Base-by-base conservation (phyloP, 2,888 invertebrate genomes). In the Sesia bembeciformis region DNA sequence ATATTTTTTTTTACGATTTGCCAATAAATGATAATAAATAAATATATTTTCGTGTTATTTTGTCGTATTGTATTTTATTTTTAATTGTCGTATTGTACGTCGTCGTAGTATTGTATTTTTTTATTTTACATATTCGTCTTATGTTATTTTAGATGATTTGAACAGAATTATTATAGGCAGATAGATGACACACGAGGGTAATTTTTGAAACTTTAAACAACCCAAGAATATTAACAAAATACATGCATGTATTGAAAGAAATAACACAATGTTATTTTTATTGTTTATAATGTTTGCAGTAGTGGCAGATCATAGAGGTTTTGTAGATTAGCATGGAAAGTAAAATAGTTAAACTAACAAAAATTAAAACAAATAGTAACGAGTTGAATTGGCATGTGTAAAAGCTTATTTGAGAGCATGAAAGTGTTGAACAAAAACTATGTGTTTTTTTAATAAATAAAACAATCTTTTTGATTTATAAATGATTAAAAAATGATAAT, bases 391-490 rank as follows among this genome's bases (percentile, higher is more conserved):
- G 69, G 83, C 82, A 82, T 83, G 82, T 57, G 59, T 56, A 62
- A 60, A 50, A 66, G 70, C 73, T 76, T 74, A 60, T 67, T 77
- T 74, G 67, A 61, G 54, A 73, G 81, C 81, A 81, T 81, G 80
- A 5, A 49, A 40, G 39, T 46, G 8, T 46, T 46, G n/a, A 8
- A 8, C 41, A 6, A 41, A 49, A 39, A 39, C 7, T 23, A 23
- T 23, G 23, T 23, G 23, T 50, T 50, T 39, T 23, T 50, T 38
- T 50, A 50, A 38, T 50, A 50, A 23, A 23, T 23, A 23, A 23
- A 23, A 23, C 23, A 23, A 23, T 23, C 23, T 23, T 23, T 23
- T 23, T 23, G 23, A 23, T 23, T 23, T 1, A 23, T 23, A 23
- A 23, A 23, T 23, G 23, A 23, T 23, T 23, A 23, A 23, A 23